Percentiles rank a stretch among this genome's conserved stretches.
phyloP scores from a whole-genome alignment of 1,140 invertebrate genomes.

The Aethina tumida region DNA sequence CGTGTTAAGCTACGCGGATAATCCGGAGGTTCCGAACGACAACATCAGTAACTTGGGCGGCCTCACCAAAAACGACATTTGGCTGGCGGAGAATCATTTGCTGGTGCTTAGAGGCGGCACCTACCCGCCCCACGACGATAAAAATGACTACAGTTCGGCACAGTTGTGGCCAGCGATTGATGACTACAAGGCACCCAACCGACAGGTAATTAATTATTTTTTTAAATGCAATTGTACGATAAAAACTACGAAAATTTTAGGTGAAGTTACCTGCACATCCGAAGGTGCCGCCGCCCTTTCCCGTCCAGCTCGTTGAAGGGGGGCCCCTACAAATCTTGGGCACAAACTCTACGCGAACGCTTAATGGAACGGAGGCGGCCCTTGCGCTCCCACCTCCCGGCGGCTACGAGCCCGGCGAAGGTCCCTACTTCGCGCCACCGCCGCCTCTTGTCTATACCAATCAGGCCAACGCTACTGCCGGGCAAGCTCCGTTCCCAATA shows the following conservation, averaged over 20 bases:
- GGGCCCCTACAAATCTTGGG: slow-evolving; percentile 68
- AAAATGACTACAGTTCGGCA: slow-evolving; percentile 12
- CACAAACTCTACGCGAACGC: slow-evolving; percentile 49
- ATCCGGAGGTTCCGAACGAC: slow-evolving; percentile 68
- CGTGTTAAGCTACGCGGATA: slow-evolving; percentile 66
- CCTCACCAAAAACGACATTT: slow-evolving; percentile 74
- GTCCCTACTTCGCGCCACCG: slow-evolving; percentile 31
- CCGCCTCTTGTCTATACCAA: slow-evolving; percentile 38
- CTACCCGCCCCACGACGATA: slow-evolving; percentile 44
- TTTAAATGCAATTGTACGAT: neutral
- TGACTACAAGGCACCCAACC: slow-evolving; percentile 64
- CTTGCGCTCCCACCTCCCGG: slow-evolving; percentile 42
- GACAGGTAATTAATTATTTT: slow-evolving; percentile 61
- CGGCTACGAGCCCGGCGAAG: slow-evolving; percentile 21
- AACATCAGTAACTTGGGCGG: slow-evolving; percentile 70
- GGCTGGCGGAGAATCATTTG: slow-evolving; percentile 80
- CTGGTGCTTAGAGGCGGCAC: slow-evolving; percentile 70
- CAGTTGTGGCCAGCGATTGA: slow-evolving; percentile 68
- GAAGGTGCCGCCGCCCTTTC: slow-evolving; percentile 79
- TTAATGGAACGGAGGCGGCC: slow-evolving; percentile 47
- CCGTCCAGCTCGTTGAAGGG: slow-evolving; percentile 68
- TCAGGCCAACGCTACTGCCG: slow-evolving; percentile 50
- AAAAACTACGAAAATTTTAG: slow-evolving; percentile 15
- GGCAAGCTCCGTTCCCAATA: slow-evolving; percentile 47
- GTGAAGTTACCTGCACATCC: slow-evolving; percentile 51